Evolutionary conservation across 1,140 invertebrate species (phyloP), one percentile per base, ranked within the genome.

Genomic region (Camponotus vicinus): DNA sequence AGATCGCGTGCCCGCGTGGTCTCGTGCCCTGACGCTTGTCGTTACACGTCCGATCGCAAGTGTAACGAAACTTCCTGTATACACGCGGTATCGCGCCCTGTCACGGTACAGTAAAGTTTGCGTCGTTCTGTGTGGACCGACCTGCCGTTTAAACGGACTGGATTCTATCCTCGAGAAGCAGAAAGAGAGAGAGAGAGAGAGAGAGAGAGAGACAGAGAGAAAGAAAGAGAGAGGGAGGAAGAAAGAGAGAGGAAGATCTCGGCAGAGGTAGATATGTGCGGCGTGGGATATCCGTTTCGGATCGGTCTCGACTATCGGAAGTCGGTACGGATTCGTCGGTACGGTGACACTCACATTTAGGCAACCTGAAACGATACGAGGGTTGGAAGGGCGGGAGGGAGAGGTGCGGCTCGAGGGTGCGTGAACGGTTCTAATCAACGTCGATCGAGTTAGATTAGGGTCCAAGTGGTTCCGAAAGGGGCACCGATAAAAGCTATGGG

Each of bases 401-500:
- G 52, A n/a, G 59, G n/a, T 52, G 42, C n/a, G 27, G 32, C 49
- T 21, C 32, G 49, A 61, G 61, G 66, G 55, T 61, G 37, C 61
- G 73, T 66, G 66, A 86, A 21, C 49, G 57, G n/a, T 79, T 64
- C 37, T 70, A 86, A 91, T 88, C 91, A 85, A 85, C 45, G 78
- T 69, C 87, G 75, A 92, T 93, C 86, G 86, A 87, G 73, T 89
- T 86, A 76, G 83, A 91, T 91, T 86, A 63, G 69, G 85, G 69
- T 73, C 37, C 69, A 83, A 85, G 84, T 86, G 79, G 75, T 85
- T 57, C 64, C 86, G 67, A 67, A 55, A 78, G 49, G 86, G 85
- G 77, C 85, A 55, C 67, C 66, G 86, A 88, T 91, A 90, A 93
- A 91, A 92, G 86, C 91, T 76, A 87, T 83, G 85, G 70, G 75